Base-by-base conservation (phyloP, 2,113 vertebrate species). In the Gorilla gorilla region DNA sequence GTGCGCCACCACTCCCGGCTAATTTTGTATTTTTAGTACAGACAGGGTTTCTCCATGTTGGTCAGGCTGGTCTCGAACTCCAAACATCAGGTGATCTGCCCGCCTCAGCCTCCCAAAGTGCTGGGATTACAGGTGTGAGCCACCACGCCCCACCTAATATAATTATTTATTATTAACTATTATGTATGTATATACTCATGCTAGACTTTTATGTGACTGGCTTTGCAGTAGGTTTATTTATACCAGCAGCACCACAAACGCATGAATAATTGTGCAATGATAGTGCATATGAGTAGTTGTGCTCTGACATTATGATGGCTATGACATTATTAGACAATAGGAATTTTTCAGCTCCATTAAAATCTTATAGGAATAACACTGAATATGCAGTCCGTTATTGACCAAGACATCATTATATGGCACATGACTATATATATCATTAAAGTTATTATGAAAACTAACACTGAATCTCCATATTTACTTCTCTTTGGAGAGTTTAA, bases 71-170 rank as follows among this genome's bases (percentile, higher is more conserved):
- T 55, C 52, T 55, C 6, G 7, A 55, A 55, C 18, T 55, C 52
- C 2, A 0, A 18, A 55, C 18, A 0, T 55, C 52, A 20, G 52
- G 52, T 55, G 52, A 20, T 55, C 18, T 0, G 0, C 18, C 52
- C 18, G 0, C 52, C 52, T 55, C 6, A 55, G 52, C 52, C 52
- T 55, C 18, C 52, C 52, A 55, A 55, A 55, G 52, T 55, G 52
- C 52, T 55, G 18, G 52, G 52, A 55, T 55, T 55, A 55, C 52
- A 55, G 52, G 6, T 20, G 52, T 55, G 52, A 55, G 18, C 52
- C 52, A 55, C 6, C 0, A 5, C 2, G 2, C 52, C 52, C 18
- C 2, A 55, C 52, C 52, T 55, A 55, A 55, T 0, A 6, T 55
- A 55, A 55, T 55, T 75, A 25, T 27, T 45, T 45, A 45, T 45